Conservation (phyloP, 2,888 invertebrate genomes). For the Eupeodes luniger region DNA sequence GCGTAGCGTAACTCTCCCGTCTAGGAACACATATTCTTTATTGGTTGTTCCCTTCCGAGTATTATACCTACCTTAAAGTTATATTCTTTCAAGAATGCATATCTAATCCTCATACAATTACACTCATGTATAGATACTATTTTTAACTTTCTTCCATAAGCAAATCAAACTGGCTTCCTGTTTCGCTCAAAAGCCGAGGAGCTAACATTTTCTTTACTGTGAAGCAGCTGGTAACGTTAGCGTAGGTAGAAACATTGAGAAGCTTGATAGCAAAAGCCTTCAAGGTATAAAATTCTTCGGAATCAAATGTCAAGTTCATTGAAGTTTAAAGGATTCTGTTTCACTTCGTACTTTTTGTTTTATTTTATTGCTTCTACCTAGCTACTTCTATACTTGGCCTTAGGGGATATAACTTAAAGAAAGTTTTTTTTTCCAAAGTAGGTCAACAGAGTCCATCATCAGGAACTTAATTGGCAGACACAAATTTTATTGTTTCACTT, state of each 20-base stretch:
- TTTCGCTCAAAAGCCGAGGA: neutral
- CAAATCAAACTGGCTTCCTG: neutral
- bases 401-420: conserved; percentile 13
- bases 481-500: conserved; percentile 65
- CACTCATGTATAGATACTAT: too few relatives aligned
- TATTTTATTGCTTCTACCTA: neutral
- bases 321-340: conserved; percentile 36
- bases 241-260: too few relatives aligned
- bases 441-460: conserved; percentile 61
- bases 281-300: conserved; percentile 3
- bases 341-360: neutral
- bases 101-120: neutral
- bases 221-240: neutral
- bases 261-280: neutral
- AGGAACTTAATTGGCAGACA: conserved; percentile 69
- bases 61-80: too few relatives aligned
- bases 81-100: neutral
- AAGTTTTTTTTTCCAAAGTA: conserved; percentile 46
- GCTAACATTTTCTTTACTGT: neutral
- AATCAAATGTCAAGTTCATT: conserved; percentile 69
- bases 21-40: too few relatives aligned
- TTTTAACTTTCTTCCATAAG: neutral
- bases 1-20: too few relatives aligned
- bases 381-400: neutral
- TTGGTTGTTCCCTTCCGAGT: too few relatives aligned